Evolutionary conservation across 2,113 vertebrate genomes (phyloP).

Genomic region (Etheostoma cragini): DNA sequence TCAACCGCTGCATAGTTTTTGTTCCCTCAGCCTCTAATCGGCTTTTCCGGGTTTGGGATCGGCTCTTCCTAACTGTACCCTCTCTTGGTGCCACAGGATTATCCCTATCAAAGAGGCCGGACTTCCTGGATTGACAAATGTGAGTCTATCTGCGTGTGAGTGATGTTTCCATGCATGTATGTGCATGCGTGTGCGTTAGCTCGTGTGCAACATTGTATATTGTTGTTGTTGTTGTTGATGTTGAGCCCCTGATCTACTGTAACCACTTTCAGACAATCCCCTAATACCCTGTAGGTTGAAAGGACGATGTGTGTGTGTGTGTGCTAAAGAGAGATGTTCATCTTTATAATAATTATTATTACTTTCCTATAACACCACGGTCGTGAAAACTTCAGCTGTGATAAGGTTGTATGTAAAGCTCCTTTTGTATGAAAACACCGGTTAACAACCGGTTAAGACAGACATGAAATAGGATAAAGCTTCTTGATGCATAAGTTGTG

Average conservation of each 20-base stretch:
- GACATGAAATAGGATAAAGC: too few relatives aligned
- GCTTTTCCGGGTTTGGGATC: conserved; percentile 79
- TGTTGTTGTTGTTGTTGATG: conserved; percentile 22
- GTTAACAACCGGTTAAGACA: too few relatives aligned
- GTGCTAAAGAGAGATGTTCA: conserved; percentile 4
- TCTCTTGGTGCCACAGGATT: conserved; percentile 70
- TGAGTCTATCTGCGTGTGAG: conserved; percentile 42
- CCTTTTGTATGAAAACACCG: too few relatives aligned
- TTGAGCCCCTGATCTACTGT: conserved; percentile 54
- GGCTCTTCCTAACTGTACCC: conserved; percentile 74
- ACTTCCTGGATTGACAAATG: conserved; percentile 62
- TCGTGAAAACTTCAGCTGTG: too few relatives aligned
- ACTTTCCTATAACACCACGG: too few relatives aligned
- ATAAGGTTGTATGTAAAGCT: too few relatives aligned
- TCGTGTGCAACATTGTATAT: conserved; percentile 41
- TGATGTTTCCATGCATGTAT: conserved; percentile 26
- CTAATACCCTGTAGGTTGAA: conserved; percentile 55
- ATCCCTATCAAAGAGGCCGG: conserved; percentile 70
- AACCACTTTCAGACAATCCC: conserved; percentile 67
- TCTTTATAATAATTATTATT: too few relatives aligned
- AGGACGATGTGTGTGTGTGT: conserved; percentile 18
- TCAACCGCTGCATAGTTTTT: conserved; percentile 67
- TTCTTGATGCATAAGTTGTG: too few relatives aligned
- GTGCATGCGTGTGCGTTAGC: conserved; percentile 1
- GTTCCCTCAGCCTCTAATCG: conserved; percentile 76